Evolutionary conservation across 2,888 invertebrate species (phyloP), one percentile per base, ranked within the genome.

Genomic region (Orthosia gracilis): DNA sequence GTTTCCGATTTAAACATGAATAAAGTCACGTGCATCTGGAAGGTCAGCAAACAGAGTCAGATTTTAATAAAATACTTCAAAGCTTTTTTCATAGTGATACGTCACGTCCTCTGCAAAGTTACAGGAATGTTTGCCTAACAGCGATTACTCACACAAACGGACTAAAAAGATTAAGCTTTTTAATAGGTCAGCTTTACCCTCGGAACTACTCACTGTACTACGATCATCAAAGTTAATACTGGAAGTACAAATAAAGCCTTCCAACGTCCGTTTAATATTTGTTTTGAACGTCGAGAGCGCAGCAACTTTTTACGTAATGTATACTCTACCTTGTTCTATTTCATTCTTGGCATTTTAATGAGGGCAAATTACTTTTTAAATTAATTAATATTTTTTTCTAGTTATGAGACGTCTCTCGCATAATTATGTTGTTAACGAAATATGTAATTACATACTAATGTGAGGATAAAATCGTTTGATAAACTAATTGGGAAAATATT

Each of bases 191-290:
- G 59, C 18, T 59, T 64, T 26, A 49, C 47, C 26, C 69, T 77
- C 74, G 66, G 77, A 87, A 85, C 83, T 83, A 61, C 80, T 85
- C 58, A 69, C 78, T 86, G 85, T 82, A 87, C 85, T 85, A 84
- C 87, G 89, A 89, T 89, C 90, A 88, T 92, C 90, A 91, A 91
- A 92, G 91, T 91, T 93, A 91, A 92, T 90, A 90, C 87, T 87
- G 87, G 73, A 77, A 82, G 88, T 86, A 84, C 89, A 93, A 93
- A 93, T 90, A 93, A 88, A 89, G 87, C 85, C 87, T 84, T 84
- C 63, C 85, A 86, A 74, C 87, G 85, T 78, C 80, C 83, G 80
- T 83, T 87, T 84, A 78, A 86, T 91, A 89, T 91, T 91, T 91
- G 89, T 89, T 89, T 88, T 85, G 80, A 85, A 80, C 86, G 73